phyloP scores from a whole-genome alignment of 2,797 vertebrate species.

The Rallus crepitans region DNA sequence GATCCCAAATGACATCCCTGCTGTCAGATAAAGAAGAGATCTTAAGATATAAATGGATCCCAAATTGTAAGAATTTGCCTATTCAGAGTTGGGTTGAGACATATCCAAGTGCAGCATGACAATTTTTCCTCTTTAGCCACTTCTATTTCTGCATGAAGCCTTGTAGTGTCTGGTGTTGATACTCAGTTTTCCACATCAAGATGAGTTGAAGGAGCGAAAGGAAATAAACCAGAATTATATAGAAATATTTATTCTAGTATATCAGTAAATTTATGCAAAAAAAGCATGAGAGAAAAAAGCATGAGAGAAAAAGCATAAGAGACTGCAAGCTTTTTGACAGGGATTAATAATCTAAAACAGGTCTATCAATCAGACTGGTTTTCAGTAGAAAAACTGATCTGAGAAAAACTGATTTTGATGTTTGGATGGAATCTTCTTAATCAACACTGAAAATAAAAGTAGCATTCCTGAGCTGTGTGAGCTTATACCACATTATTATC shows the following conservation, averaged over 20 bases:
- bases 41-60: neutral
- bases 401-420: neutral
- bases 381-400: neutral
- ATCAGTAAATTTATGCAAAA: neutral
- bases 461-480: neutral
- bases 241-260: neutral
- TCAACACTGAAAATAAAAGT: neutral
- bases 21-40: neutral
- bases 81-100: neutral
- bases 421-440: neutral
- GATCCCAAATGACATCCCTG: neutral
- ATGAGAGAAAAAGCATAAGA: too few species aligned
- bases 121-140: neutral
- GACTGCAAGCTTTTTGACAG: neutral
- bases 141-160: neutral
- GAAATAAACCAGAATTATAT: neutral
- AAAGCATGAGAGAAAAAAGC: too few species aligned
- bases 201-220: neutral
- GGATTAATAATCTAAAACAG: neutral
- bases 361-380: neutral
- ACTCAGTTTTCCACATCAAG: neutral
- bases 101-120: neutral
- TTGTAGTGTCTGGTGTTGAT: neutral
- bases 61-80: neutral
- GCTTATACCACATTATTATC: neutral